A percentile compares a stretch with the other conserved stretches of the same genome.
Conservation (phyloP, 2,113 vertebrate genomes). For the Aviceda subcristata region DNA sequence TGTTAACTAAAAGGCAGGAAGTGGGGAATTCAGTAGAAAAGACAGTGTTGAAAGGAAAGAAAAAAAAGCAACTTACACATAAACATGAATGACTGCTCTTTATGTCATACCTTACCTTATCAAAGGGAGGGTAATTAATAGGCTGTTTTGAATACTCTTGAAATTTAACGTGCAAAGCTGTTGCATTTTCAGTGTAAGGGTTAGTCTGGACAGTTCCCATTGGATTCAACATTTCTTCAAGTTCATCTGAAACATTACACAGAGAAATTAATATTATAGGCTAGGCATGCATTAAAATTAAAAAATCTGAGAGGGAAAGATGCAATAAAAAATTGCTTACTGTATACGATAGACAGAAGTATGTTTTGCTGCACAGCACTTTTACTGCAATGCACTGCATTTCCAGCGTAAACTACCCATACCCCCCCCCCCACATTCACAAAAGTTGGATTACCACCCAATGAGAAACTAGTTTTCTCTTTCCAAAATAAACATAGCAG, state of each 20-base stretch:
- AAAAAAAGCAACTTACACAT: background rate
- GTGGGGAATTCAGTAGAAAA: background rate
- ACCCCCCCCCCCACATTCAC: background rate
- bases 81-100: background rate
- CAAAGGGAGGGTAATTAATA: constrained; percentile 91
- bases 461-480: background rate
- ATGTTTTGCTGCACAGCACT: background rate
- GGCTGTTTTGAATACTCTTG: constrained; percentile 84
- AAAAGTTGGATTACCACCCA: background rate
- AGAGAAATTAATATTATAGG: background rate
- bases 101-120: constrained; percentile 83
- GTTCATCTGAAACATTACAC: constrained; percentile 85
- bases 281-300: background rate
- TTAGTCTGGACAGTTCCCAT: constrained; percentile 97
- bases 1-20: background rate
- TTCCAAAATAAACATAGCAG: background rate
- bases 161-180: constrained; percentile 89
- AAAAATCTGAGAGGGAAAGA: background rate
- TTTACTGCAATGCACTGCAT: background rate
- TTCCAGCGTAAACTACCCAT: background rate
- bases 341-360: background rate
- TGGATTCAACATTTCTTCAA: constrained; percentile 99
- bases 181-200: constrained; percentile 95
- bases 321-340: background rate
- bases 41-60: background rate